Base-by-base conservation (phyloP, 2,888 invertebrate genomes). In the Oscheius onirici region DNA sequence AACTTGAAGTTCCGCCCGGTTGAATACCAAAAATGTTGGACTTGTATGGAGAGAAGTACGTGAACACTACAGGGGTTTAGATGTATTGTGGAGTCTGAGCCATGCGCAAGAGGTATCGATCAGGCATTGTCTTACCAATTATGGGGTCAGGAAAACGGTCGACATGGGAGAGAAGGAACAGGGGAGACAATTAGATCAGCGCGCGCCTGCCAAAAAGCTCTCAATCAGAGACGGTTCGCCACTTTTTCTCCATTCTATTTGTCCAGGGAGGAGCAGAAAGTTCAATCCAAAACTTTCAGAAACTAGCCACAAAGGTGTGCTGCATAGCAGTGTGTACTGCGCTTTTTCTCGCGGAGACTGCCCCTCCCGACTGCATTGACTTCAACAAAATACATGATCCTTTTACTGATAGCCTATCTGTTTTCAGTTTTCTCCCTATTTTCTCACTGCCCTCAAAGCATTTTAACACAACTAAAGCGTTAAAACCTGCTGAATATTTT, bases 161-260 rank as follows among this genome's bases (percentile, higher is more conserved):
- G 22, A 26, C 55, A 55, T n/a, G 55, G 17, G 52, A 34, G 22
- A 22, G 55, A 22, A 22, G 28, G 34, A 34, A 28, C 55, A 28
- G 3, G 11, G n/a, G 26, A 13, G 20, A 26, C 63, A 63, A 63
- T 63, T 63, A 63, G 63, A 63, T 63, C 63, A 63, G 22, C 49
- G 63, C 63, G 63, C 60, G 46, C 22, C 26, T 63, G 63, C 49
- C 63, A 63, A 63, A 20, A 26, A 26, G 58, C 63, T 46, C 63
- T 63, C 17, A 28, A 41, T 24, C 26, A n/a, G n/a, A 34, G 58
- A 40, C 13, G 20, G 40, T 24, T 55, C 55, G 26, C 20, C 26
- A 13, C 55, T 17, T 40, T 41, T 58, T 58, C 40, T 41, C 24
- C 20, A 41, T 22, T 34, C 34, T 58, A 58, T 58, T 58, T 58